Evolutionary conservation across 2,797 vertebrate genomes (phyloP).

Genomic region (Syngnathus rostellatus): DNA sequence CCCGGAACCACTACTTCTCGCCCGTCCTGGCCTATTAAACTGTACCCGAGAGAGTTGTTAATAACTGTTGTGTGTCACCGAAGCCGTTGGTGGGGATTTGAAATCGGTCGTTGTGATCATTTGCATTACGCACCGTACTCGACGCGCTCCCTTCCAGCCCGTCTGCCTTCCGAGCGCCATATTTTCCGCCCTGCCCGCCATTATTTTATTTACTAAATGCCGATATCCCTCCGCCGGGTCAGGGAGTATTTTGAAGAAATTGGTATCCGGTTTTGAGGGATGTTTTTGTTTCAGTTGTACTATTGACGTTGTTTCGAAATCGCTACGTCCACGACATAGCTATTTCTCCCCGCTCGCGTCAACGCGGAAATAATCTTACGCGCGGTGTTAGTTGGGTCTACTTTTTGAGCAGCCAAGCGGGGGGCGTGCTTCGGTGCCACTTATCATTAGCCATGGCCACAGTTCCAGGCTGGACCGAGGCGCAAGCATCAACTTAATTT

Average conservation of each 20-base stretch:
- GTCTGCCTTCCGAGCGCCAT: conserved; percentile 33
- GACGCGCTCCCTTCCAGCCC: conserved; percentile 28
- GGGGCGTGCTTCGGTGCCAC: conserved; percentile 66
- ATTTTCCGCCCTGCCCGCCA: conserved; percentile 46
- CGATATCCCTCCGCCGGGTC: conserved; percentile 76
- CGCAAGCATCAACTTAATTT: conserved; percentile 73
- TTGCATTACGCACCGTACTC: conserved; percentile 19
- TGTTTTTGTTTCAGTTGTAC: conserved; percentile 1
- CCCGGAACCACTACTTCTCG: not conserved
- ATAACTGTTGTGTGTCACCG: conserved; percentile 15
- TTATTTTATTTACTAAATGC: conserved; percentile 79
- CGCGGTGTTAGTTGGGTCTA: conserved; percentile 46
- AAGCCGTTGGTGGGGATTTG: conserved; percentile 28
- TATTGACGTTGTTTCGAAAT: not conserved
- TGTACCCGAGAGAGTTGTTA: conserved; percentile 6
- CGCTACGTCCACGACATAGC: not conserved
- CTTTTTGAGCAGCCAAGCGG: conserved; percentile 51
- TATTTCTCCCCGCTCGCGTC: not conserved
- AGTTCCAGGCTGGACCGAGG: conserved; percentile 62
- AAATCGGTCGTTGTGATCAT: not conserved
- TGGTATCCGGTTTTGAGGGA: conserved; percentile 27
- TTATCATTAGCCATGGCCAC: conserved; percentile 80
- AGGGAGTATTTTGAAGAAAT: conserved; percentile 72
- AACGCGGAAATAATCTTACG: not conserved
- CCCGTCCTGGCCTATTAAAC: conserved; percentile 6